phyloP scores from a whole-genome alignment of 2,888 invertebrate species.

The Spatulosminthurus flaviceps region DNA sequence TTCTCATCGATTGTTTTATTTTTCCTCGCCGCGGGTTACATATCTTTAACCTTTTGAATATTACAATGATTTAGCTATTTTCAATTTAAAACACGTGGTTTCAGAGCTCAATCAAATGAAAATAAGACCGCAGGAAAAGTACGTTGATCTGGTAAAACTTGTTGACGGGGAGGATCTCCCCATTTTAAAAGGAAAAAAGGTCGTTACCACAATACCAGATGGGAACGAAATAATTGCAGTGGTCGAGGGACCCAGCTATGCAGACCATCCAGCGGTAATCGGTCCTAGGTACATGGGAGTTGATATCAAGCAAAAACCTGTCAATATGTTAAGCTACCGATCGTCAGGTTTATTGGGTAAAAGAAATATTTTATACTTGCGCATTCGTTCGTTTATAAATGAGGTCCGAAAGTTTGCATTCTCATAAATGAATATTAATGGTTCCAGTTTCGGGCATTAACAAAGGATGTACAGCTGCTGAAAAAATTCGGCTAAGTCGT shows the following conservation, averaged over 20 bases:
- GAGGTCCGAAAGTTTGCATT: too few relatives aligned
- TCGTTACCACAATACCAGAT: conserved; percentile 51
- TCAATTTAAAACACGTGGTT: neutral
- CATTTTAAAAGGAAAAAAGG: conserved; percentile 33
- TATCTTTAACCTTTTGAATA: neutral
- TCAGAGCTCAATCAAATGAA: conserved; percentile 78
- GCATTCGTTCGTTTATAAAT: conserved; percentile 49
- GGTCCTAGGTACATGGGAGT: conserved; percentile 78
- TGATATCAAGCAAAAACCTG: conserved; percentile 74
- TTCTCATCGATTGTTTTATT: too few relatives aligned
- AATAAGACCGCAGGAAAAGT: conserved; percentile 69
- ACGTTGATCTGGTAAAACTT: conserved; percentile 59
- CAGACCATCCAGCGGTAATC: conserved; percentile 78
- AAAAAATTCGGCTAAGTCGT: conserved; percentile 71
- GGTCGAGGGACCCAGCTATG: conserved; percentile 73
- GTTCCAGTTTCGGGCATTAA: conserved; percentile 77
- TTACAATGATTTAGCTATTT: neutral
- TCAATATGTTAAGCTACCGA: conserved; percentile 73
- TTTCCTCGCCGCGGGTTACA: too few relatives aligned
- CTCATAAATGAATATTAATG: too few relatives aligned
- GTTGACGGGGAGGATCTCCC: conserved; percentile 15
- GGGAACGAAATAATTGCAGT: conserved; percentile 66
- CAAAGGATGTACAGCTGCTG: conserved; percentile 71
- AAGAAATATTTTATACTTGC: neutral
- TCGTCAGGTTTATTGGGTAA: conserved; percentile 80